A percentile compares a stretch with the other conserved stretches of the same genome.
phyloP scores from a whole-genome alignment of 2,888 invertebrate genomes.

The Mythimna loreyi region DNA sequence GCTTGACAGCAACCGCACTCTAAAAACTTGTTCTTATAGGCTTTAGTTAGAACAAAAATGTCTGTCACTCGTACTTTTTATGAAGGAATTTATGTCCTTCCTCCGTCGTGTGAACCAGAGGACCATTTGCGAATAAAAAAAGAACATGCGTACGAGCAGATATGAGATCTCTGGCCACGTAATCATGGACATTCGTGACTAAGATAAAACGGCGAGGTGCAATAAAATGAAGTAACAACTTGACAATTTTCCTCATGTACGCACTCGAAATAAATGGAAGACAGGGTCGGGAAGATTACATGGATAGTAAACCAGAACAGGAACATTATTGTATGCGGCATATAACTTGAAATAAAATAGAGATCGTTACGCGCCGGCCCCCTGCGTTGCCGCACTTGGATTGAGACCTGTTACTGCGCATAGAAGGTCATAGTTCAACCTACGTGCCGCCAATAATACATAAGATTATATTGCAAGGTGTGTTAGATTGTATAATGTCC shows the following conservation, averaged over 20 bases:
- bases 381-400: too few species aligned
- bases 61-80: conserved; percentile 42
- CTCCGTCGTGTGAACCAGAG: conserved; percentile 53
- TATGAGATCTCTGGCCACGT: conserved; percentile 46
- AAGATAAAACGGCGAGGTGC: conserved; percentile 40
- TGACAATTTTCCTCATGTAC: conserved; percentile 26
- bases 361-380: too few species aligned
- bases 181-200: conserved; percentile 54
- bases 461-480: neutral
- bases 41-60: conserved; percentile 34
- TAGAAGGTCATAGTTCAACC: too few species aligned
- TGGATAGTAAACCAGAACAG: neutral
- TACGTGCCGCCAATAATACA: neutral
- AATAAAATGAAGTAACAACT: conserved; percentile 41
- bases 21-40: conserved; percentile 25
- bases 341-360: too few species aligned
- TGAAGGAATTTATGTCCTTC: conserved; percentile 45
- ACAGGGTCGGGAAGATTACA: conserved; percentile 13
- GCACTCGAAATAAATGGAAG: conserved; percentile 20
- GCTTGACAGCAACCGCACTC: conserved; percentile 9
- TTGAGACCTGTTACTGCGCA: too few species aligned
- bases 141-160: conserved; percentile 26
- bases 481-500: neutral
- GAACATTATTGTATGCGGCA: neutral
- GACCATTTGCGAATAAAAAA: conserved; percentile 45